Evolutionary conservation across 2,888 invertebrate genomes (phyloP), one percentile per base, ranked within the genome.

Genomic region (Neoitamus cyanurus): DNA sequence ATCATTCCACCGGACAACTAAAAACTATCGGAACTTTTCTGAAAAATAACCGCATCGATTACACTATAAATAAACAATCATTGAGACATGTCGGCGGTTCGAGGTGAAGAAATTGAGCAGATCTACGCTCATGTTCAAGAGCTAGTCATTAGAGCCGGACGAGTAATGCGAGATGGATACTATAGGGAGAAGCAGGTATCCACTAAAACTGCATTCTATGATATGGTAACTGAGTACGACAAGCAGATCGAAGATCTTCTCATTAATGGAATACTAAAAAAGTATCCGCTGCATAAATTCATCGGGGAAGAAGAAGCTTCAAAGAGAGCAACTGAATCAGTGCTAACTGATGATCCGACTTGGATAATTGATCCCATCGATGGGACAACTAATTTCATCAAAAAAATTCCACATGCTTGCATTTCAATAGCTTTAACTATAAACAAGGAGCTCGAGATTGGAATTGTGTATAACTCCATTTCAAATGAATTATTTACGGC

Each of bases 311-410:
- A 97, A 90, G 89, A 90, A 73, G 89, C 89, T 3, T 89, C 90
- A 0, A 92, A 89, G 0, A 87, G 85, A 9, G 88, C 89, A 30
- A 87, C 88, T 0, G 90, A 90, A 2, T 87, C 88, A 0, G 87
- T 87, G n/a, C 91, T 96, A 87, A 96, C 96, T 0, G 93, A 96
- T 89, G 93, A 93, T 11, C 97, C 97, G 25, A 97, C 97, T 0
- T 96, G 96, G 96, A 94, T 96, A 83, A 95, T 96, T 86, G 96
- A 97, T 91, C 97, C 97, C 4, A 95, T 97, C 82, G 97, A 97
- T 92, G 97, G 97, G 34, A 97, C 97, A 2, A 93, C 94, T 73
- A 97, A 97, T 92, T 97, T 96, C 89, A 94, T 97, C 11, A 92
- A 94, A 88, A 92, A 93, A 42, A 93, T 95, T 88, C 95, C 95